These are phyloP conservation scores for Odontophorus gujanensis DNA, from an alignment of 2,113 vertebrate species.

Conservation along the genomic window DNA sequence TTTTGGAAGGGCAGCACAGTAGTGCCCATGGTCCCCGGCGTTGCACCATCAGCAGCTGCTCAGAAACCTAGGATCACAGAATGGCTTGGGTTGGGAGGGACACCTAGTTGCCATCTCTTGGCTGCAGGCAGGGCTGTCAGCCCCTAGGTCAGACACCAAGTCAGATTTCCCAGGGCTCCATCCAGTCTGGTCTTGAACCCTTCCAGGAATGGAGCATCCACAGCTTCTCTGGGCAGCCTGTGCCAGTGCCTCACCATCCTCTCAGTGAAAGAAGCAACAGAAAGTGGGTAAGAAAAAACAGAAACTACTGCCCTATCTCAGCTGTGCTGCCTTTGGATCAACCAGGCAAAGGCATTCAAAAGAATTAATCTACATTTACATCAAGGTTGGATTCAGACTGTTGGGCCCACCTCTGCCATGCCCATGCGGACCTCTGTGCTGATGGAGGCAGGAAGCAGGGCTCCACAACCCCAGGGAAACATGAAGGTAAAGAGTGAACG, in stretches of 20 bases:
- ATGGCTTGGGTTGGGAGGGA: too few relatives aligned
- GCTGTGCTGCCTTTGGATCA: neutral
- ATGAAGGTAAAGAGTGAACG: neutral
- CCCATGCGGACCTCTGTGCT: rapidly evolving
- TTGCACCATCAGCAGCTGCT: rapidly evolving
- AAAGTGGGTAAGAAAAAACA: neutral
- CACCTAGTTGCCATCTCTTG: too few relatives aligned
- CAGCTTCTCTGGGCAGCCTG: too few relatives aligned
- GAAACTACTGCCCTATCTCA: neutral
- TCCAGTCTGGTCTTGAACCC: too few relatives aligned
- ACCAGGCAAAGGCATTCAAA: neutral
- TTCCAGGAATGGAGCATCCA: too few relatives aligned
- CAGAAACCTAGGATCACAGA: too few relatives aligned
- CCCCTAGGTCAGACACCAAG: too few relatives aligned
- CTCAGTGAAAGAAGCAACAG: too few relatives aligned
- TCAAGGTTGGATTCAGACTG: neutral
- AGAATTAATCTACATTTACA: neutral
- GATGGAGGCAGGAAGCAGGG: rapidly evolving
- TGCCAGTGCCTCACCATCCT: too few relatives aligned
- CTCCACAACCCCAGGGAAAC: neutral
- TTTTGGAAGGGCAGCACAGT: neutral
- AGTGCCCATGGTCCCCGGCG: rapidly evolving
- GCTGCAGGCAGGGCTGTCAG: too few relatives aligned
- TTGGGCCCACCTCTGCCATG: neutral
- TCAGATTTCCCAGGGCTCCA: too few relatives aligned